Base-by-base conservation (phyloP, 2,888 invertebrate species). In the Petrolisthes manimaculis region DNA sequence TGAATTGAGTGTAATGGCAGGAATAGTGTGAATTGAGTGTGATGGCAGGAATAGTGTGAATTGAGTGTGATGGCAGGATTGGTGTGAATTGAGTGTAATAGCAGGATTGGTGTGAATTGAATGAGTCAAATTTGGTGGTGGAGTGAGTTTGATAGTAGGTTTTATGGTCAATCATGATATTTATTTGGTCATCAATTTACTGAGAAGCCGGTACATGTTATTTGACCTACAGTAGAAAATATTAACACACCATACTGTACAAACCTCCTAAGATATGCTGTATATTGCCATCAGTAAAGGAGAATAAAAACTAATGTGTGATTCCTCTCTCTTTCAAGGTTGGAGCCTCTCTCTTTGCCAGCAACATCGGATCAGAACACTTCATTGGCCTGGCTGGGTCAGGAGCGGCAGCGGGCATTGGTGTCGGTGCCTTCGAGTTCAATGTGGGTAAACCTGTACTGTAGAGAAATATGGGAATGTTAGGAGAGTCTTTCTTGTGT, bases 361-460 rank as follows among this genome's bases (percentile, higher is more conserved):
- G 93, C 86, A 93, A 93, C 92, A 93, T 93, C 81, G 93, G 93
- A n/a, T 93, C 93, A 53, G 93, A 93, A 86, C 93, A 93, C 91
- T 93, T 93, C 91, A 93, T 93, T 80, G 93, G 93, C 18, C 91
- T 93, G 56, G 93, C 93, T 0, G 93, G 94, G 6, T 93, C 93
- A 1, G 94, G 93, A 8, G 93, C 94, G 1, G 93, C 93, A 3
- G 92, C 92, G 55, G 94, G 94, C 5, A 93, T 94, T 85, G 93
- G 93, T 55, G 94, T 94, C 14, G 94, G 93, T 1, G 93, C 94
- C 6, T 94, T 94, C 92, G 94, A 94, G 91, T 92, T 94, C 83
- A 94, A 93, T 91, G 93, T 93, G 91, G 4, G 74, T 74, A n/a
- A n/a, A 74, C 75, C 37, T 37, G 18, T 2, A 3, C 37, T 37